Evolutionary conservation across 2,888 invertebrate genomes (phyloP), one percentile per base, ranked within the genome.

Genomic region (Notodonta dromedarius): DNA sequence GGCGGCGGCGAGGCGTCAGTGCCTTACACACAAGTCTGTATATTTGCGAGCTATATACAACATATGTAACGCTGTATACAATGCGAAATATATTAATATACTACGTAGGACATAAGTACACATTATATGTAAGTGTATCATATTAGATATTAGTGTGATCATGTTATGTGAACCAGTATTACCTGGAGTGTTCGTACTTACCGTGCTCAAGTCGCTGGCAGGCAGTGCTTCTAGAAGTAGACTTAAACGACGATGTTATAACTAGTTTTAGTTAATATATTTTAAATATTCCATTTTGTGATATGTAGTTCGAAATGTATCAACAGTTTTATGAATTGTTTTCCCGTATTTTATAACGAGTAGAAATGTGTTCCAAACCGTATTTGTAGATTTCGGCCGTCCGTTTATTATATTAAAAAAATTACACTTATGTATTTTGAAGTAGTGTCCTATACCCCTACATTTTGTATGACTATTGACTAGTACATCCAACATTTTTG

Each of bases 11-110:
- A 64, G 76, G 62, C 85, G 86, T 72, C 86, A 76, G 89, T 87
- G 90, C 90, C 90, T 90, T 89, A 84, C 56, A 70, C 61, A 74
- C 62, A 84, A 87, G 86, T 87, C 86, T 89, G 86, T 87, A 83
- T 84, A 81, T 84, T 79, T 78, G 68, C 72, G 74, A 78, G 66
- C 66, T 74, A 40, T 79, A 69, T 76, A 77, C 71, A 69, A 62
- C 66, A 65, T 60, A 63, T 24, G 24, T 67, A 66, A 24, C 55
- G 55, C 24, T 63, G 63, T 65, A 65, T 56, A 54, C 8, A 59
- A 57, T 59, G 55, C 57, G 62, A 65, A 46, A 61, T 57, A 58
- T 67, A 66, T 59, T 64, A 40, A 64, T 63, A 63, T 65, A 68
- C 62, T 60, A 50, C 42, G 8, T 74, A 72, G 74, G 6, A 14